phyloP scores from a whole-genome alignment of 2,888 invertebrate genomes.

The Himalopsyche kuldschensis region DNA sequence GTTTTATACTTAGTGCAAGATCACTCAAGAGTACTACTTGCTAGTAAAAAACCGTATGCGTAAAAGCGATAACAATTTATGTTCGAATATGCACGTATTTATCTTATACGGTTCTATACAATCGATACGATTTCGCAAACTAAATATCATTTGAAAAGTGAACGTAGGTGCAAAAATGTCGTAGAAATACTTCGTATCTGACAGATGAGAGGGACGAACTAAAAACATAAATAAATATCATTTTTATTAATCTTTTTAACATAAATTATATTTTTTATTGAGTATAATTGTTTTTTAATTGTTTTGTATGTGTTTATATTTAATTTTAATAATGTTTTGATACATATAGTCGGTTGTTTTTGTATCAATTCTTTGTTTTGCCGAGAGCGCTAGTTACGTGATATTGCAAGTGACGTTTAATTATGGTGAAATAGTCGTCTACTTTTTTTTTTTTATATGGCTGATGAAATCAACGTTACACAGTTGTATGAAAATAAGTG shows the following conservation, averaged over 20 bases:
- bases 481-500: too few species aligned
- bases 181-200: not conserved
- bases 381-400: not conserved
- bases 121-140: not conserved
- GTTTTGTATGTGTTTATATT: not conserved
- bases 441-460: too few species aligned
- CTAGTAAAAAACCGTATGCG: not conserved
- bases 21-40: too few species aligned
- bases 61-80: not conserved
- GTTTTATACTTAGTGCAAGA: too few species aligned
- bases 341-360: not conserved
- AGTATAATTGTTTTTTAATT: not conserved
- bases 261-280: not conserved
- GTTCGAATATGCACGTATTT: not conserved
- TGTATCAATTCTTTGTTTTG: not conserved
- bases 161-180: not conserved
- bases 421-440: too few species aligned
- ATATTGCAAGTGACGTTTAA: not conserved
- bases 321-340: not conserved
- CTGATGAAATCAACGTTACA: too few species aligned
- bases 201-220: not conserved
- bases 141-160: not conserved
- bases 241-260: not conserved
- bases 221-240: not conserved
- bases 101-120: not conserved